These are phyloP conservation scores for Dynastes maya DNA, from an alignment of 2,888 invertebrate genomes.

Conservation along the genomic window DNA sequence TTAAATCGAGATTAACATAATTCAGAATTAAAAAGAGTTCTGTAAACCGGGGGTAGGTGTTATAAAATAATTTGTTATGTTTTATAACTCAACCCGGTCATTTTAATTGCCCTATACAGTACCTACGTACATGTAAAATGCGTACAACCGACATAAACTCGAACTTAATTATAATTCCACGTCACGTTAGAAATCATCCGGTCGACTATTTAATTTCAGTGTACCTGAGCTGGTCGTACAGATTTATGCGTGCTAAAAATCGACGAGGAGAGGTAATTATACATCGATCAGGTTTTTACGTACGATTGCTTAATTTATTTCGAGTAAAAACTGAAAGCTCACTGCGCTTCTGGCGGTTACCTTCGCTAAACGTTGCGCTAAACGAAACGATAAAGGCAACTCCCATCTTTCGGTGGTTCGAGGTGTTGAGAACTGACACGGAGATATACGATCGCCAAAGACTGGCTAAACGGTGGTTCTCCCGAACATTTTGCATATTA, in stretches of 20 bases:
- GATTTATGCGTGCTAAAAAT: slow-evolving; percentile 43
- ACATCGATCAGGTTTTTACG: slow-evolving; percentile 44
- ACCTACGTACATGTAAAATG: slow-evolving; percentile 5
- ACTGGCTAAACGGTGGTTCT: slow-evolving; percentile 52
- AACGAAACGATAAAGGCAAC: slow-evolving; percentile 16
- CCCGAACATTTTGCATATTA: slow-evolving; percentile 62
- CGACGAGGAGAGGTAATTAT: slow-evolving; percentile 48
- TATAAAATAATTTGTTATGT: no score
- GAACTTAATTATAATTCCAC: slow-evolving; percentile 39
- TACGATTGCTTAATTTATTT: slow-evolving; percentile 47
- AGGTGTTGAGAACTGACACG: slow-evolving; percentile 50
- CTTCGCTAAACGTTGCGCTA: background rate
- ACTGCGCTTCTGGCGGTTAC: background rate
- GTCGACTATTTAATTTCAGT: slow-evolving; percentile 35
- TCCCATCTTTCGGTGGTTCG: slow-evolving; percentile 30
- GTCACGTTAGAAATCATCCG: slow-evolving; percentile 39
- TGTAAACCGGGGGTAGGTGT: no score
- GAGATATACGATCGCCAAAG: slow-evolving; percentile 50
- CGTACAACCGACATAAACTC: slow-evolving; percentile 13
- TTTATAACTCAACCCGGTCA: no score
- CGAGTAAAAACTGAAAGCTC: slow-evolving; percentile 40
- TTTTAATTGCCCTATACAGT: no score
- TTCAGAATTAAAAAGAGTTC: no score
- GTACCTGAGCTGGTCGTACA: slow-evolving; percentile 19
- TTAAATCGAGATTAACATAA: no score